Conservation (phyloP, 2,797 vertebrate species). For the Halcyon leucocephala region DNA sequence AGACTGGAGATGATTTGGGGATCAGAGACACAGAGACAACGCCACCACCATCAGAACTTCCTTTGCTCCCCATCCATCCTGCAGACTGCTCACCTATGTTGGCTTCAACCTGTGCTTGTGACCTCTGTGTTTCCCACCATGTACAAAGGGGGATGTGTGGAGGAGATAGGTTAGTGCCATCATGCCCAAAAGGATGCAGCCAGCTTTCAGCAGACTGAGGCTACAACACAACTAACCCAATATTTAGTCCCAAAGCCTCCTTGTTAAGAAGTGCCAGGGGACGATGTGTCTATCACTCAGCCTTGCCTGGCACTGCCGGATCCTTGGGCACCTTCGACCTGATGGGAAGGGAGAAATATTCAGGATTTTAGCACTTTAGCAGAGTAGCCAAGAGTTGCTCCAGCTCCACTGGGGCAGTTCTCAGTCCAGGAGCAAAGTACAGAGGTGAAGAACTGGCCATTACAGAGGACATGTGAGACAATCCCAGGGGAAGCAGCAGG, state of each 20-base stretch:
- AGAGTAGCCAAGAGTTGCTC: neutral
- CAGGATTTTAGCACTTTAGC: neutral
- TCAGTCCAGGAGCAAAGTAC: neutral
- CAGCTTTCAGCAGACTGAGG: neutral
- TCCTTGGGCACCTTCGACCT: neutral
- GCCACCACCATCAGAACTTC: neutral
- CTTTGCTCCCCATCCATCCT: neutral
- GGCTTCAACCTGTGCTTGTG: neutral
- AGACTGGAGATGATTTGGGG: neutral
- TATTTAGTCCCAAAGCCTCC: neutral
- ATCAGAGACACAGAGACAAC: neutral
- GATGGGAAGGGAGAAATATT: neutral
- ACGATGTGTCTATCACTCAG: neutral
- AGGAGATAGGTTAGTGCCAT: neutral
- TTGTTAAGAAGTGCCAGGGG: neutral
- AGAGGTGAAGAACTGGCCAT: neutral
- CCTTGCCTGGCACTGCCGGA: neutral
- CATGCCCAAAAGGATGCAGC: neutral
- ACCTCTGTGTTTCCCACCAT: fast-evolving
- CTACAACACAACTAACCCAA: neutral
- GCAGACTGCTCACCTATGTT: neutral
- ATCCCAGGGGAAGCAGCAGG: neutral
- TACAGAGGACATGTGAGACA: neutral
- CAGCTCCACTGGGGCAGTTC: neutral
- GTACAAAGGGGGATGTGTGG: neutral